Base-by-base conservation (phyloP, 2,888 invertebrate genomes). In the Conus canariensis region DNA sequence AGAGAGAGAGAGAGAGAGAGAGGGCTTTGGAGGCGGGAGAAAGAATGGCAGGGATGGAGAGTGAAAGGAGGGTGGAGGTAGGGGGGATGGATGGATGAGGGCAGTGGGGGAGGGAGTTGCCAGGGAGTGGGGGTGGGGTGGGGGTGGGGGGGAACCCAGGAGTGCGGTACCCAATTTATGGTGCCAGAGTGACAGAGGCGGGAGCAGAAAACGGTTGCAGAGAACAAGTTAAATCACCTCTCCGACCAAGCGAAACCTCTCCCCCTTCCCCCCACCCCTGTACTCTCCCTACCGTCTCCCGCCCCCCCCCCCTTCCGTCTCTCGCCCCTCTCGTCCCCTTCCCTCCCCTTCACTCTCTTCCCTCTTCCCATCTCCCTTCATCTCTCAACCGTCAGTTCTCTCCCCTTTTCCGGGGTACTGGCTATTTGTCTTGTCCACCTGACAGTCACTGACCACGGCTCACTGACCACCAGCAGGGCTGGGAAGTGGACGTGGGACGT, bases 221-320 rank as follows among this genome's bases (percentile, higher is more conserved):
- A 14, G 70, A 74, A 74, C 19, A 74, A 74, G 70, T n/a, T 74
- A 74, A 74, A 74, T 74, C 70, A 74, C 70, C 70, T 74, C 70
- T 74, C n/a, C 70, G 70, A n/a, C 70, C 70, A 22, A 74, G 70
- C 70, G 70, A 74, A 74, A 74, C 70, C 70, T 16, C 70, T 74
- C n/a, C n/a, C 22, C 5, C 5, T 0, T 0, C 70, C n/a, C 70
- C 70, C 70, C 19, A 1, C 70, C 22, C 70, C 70, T 4, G 12
- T 16, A 10, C 60, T 7, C 7, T 16, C 5, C 60, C 12, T 10
- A 5, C 60, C 60, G 0, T 7, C 60, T 16, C 60, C 7, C 60
- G 12, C 8, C 60, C 10, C 60, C 60, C 12, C 60, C 60, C 10
- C 60, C 60, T 7, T 64, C 60, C 60, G 16, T 16, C 60, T 16